Base-by-base conservation (phyloP, 1,140 invertebrate species). In the Pristionchus pacificus region DNA sequence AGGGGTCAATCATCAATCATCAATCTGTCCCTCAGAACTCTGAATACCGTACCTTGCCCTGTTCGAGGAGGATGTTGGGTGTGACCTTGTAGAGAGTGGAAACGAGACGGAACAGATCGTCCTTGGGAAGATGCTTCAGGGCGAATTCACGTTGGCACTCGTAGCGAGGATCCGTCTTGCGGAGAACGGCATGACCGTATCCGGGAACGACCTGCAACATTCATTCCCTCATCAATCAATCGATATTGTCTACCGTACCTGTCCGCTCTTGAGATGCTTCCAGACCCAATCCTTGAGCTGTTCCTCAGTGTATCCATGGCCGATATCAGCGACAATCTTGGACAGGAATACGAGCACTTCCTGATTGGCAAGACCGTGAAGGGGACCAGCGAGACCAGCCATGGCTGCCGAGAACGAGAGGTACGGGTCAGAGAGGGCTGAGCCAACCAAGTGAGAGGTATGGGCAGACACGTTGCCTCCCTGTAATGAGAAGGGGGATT, bases 331-430 rank as follows among this genome's bases (percentile, higher is more conserved):
- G 71, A 90, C 89, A 19, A 94, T 85, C 80, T 93, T 93, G 74
- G 90, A 89, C 78, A 92, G 84, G 90, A 91, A 94, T 1, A 93
- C 86, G 30, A 95, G 87, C 49, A 93, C 91, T 75, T 87, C 87
- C 87, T 97, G 94, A 84, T 96, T 97, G 70, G 95, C 95, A 25
- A 97, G 88, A 75, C 95, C 95, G 86, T 97, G 95, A 31, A 97
- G 88, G 14, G 95, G 95, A 71, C 94, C 94, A 77, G 94, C 93
- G 27, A 97, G 86, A 66, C 95, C 95, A 84, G 93, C 94, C 88
- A 97, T 90, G 68, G 92, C 93, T 70, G 92, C 94, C 63, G 92
- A 90, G 85, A 96, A 95, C 6, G 92, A 92, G 0, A 97, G 87
- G 84, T 96, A 97, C 2, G 94, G 93, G 86, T 97, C 94, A 70